Evolutionary conservation across 2,797 vertebrate genomes (phyloP), one percentile per base, ranked within the genome.

Genomic region (Labeo calbasu): DNA sequence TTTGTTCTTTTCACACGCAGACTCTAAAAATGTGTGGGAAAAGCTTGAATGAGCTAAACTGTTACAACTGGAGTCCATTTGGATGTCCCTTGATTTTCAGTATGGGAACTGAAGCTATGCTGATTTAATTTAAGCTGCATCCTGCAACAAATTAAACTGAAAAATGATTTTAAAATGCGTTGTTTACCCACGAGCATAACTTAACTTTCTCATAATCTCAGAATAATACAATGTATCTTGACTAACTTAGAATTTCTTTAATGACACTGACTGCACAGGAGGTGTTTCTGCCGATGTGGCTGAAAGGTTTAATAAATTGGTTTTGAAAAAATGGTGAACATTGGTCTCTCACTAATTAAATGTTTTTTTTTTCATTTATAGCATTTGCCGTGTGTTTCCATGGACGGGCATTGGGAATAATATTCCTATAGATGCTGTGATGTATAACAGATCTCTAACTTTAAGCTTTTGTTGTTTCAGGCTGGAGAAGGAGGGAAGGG

Each of bases 401-500:
- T 63, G 21, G 23, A 79, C 28, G 28, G 23, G 23, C 46, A 65
- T 21, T 55, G 48, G n/a, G 3, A 66, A 8, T 36, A 21, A 53
- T 59, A 69, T 32, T 13, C 32, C 17, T 25, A 13, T 10, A 15
- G 13, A 51, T 23, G 19, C 3, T 13, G 14, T 48, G 10, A 9
- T 23, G 19, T 14, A 50, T 40, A 3, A 57, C 0, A 6, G 12
- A 46, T 82, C 11, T 36, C 19, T 85, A 51, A 75, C 46, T 40
- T 32, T 50, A 23, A 46, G 14, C 28, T 36, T 75, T 46, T 82
- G 43, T 68, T 21, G 51, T 84, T 84, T 12, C 32, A 84, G 70
- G 59, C 96, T 92, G 95, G 94, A 92, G 96, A 97, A 86, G 93
- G 92, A 82, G 92, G 92, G 89, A 97, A 94, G 88, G 92, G 96